phyloP scores from a whole-genome alignment of 2,113 vertebrate genomes.

The human (Homo sapiens) region DNA sequence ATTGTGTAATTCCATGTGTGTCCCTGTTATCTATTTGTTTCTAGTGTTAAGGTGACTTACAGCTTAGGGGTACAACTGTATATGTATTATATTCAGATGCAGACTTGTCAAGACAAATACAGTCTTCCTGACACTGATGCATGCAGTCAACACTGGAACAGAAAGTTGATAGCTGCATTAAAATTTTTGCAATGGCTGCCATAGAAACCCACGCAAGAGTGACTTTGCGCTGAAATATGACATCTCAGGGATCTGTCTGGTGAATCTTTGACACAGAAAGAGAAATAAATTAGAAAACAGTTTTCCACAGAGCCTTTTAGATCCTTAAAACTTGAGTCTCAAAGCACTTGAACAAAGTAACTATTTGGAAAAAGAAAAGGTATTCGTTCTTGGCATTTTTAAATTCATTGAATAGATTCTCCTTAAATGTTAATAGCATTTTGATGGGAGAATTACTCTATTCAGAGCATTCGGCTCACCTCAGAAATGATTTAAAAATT shows the following conservation, averaged over 20 bases:
- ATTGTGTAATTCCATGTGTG: neutral
- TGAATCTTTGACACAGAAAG: constrained; percentile 52
- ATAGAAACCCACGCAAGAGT: constrained; percentile 42
- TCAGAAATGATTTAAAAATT: constrained; percentile 47
- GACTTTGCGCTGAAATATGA: constrained; percentile 50
- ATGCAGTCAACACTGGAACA: constrained; percentile 9
- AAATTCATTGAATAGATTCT: constrained; percentile 46
- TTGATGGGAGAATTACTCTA: constrained; percentile 22
- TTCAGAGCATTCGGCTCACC: neutral
- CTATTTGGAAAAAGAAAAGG: constrained; percentile 34
- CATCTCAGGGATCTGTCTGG: constrained; percentile 41
- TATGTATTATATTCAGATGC: neutral
- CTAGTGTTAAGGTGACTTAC: neutral
- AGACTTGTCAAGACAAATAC: constrained; percentile 47
- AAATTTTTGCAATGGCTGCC: constrained; percentile 47
- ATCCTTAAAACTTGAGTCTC: constrained; percentile 26
- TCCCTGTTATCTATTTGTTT: constrained; percentile 7
- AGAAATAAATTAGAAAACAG: constrained; percentile 58
- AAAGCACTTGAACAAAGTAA: constrained; percentile 43
- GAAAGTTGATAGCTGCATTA: constrained; percentile 19
- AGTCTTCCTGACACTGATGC: neutral
- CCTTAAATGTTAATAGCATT: constrained; percentile 40
- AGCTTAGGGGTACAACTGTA: neutral
- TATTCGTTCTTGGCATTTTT: constrained; percentile 32
- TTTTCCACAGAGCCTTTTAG: constrained; percentile 41